These are phyloP conservation scores for Suricata suricatta DNA, from an alignment of 2,113 vertebrate genomes.

Conservation along the genomic window DNA sequence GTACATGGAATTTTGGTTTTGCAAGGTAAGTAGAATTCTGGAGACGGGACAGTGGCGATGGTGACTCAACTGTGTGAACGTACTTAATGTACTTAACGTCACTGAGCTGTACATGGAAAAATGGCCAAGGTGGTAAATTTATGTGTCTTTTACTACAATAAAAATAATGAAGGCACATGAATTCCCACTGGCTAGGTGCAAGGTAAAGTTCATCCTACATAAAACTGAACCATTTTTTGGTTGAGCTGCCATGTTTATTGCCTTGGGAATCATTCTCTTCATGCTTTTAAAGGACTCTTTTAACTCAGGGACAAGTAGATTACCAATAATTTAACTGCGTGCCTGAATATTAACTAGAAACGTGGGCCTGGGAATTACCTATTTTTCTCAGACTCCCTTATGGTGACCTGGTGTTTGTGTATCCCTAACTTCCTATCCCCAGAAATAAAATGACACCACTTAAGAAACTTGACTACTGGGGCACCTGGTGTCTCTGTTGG, in stretches of 20 bases:
- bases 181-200: background rate
- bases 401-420: too few species aligned
- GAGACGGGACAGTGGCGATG: background rate
- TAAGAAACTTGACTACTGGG: background rate
- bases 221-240: background rate
- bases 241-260: background rate
- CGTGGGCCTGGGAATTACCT: background rate
- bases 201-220: background rate
- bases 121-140: background rate
- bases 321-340: background rate
- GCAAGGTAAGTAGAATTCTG: background rate
- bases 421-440: background rate
- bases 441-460: background rate
- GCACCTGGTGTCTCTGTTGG: too few species aligned
- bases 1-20: background rate
- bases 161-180: background rate
- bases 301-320: background rate
- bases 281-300: background rate
- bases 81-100: too few species aligned
- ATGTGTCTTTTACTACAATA: background rate
- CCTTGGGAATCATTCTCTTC: background rate
- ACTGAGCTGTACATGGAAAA: fast-evolving
- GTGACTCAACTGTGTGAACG: fast-evolving
- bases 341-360: background rate
- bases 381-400: background rate